phyloP scores from a whole-genome alignment of 2,113 vertebrate genomes.

The Caranx ignobilis region DNA sequence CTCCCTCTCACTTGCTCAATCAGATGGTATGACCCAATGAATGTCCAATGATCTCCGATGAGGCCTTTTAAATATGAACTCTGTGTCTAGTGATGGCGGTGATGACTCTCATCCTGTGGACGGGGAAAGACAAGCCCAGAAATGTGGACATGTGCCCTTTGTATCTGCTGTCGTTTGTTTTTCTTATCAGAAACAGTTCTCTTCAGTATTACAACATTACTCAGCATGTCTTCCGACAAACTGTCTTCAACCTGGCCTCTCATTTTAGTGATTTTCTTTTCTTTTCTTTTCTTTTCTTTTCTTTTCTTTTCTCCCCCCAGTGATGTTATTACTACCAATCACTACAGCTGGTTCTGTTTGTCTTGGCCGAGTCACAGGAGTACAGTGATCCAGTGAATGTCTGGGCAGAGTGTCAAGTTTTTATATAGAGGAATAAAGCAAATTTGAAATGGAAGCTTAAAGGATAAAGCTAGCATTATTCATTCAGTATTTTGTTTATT shows the following conservation, averaged over 20 bases:
- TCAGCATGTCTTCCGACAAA: constrained; percentile 13
- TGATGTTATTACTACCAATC: constrained; percentile 31
- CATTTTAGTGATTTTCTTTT: constrained; percentile 2
- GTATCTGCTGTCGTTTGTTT: constrained; percentile 27
- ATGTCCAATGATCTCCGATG: constrained; percentile 83
- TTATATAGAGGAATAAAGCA: neutral
- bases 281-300: too few relatives aligned
- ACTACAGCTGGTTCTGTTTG: constrained; percentile 54
- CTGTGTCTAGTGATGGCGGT: constrained; percentile 32
- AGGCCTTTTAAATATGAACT: constrained; percentile 81
- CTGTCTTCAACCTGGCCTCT: constrained; percentile 1
- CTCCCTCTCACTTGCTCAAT: constrained; percentile 50
- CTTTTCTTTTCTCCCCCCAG: neutral
- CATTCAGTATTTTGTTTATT: neutral
- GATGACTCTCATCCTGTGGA: constrained; percentile 58
- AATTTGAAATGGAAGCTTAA: neutral
- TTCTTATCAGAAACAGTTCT: constrained; percentile 17
- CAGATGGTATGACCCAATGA: constrained; percentile 85
- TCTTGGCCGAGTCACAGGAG: constrained; percentile 31
- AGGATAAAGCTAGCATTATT: neutral
- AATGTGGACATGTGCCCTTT: constrained; percentile 51
- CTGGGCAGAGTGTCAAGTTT: constrained; percentile 25
- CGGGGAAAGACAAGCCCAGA: constrained; percentile 31
- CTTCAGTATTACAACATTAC: constrained; percentile 50
- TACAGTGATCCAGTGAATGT: constrained; percentile 4